Conservation (phyloP, 2,797 vertebrate genomes). For the Crenichthys baileyi region DNA sequence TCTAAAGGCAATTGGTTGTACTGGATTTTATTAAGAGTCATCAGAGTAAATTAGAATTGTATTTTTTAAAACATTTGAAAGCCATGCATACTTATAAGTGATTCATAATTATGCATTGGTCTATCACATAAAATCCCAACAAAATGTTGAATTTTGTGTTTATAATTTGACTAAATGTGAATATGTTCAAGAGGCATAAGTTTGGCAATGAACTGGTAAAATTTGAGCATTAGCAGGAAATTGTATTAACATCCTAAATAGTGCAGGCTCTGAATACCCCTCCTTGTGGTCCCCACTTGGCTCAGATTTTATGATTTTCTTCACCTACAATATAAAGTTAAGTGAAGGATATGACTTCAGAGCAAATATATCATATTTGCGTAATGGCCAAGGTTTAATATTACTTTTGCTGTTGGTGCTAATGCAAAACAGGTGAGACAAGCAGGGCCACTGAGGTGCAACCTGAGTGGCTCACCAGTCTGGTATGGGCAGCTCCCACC, state of each 20-base stretch:
- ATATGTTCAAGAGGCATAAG: not conserved
- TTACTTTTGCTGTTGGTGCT: constrained; percentile 74
- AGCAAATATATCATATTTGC: constrained; percentile 67
- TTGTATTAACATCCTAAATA: constrained; percentile 7
- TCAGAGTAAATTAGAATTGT: not conserved
- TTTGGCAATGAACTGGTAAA: constrained; percentile 6
- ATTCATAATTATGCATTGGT: not conserved
- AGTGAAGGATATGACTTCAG: constrained; percentile 35
- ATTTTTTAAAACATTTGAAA: not conserved
- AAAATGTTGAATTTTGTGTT: not conserved
- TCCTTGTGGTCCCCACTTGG: constrained; percentile 20
- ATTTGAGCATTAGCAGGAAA: constrained; percentile 11
- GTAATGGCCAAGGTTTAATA: constrained; percentile 63
- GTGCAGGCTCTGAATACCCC: constrained; percentile 4
- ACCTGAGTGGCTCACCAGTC: constrained; percentile 35
- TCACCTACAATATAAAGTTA: constrained; percentile 30
- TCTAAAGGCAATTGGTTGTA: not conserved
- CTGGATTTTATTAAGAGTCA: not conserved
- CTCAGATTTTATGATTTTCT: constrained; percentile 24
- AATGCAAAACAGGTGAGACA: constrained; percentile 79
- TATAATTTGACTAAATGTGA: not conserved
- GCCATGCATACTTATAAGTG: not conserved
- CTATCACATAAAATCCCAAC: not conserved
- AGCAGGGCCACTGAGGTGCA: constrained; percentile 55
- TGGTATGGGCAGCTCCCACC: constrained; percentile 48